A percentile compares a stretch with the other conserved stretches of the same genome.
These are phyloP conservation scores for Drosophila helvetica DNA, from an alignment of 2,888 invertebrate genomes.

Conservation along the genomic window DNA sequence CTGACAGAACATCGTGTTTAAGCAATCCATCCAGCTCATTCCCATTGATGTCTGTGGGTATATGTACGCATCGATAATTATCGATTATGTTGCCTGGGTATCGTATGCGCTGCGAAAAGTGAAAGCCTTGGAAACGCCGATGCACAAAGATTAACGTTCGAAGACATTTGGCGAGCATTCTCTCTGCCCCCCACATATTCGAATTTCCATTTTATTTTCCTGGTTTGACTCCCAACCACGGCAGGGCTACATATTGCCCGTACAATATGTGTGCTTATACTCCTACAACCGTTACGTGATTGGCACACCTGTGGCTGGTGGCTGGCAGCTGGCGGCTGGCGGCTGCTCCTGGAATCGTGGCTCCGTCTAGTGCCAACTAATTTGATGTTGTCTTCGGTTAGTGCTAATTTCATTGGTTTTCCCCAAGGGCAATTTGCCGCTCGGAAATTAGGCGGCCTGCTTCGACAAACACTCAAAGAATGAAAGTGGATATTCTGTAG, in stretches of 20 bases:
- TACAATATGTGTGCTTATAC: too few relatives aligned
- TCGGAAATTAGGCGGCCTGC: too few relatives aligned
- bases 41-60: neutral
- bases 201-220: neutral
- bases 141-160: neutral
- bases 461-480: neutral
- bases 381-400: neutral
- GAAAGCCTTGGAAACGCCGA: neutral
- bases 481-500: neutral
- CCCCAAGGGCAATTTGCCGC: too few relatives aligned
- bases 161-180: neutral
- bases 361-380: neutral
- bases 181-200: too few relatives aligned
- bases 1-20: neutral
- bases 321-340: neutral
- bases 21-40: neutral
- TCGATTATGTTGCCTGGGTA: neutral
- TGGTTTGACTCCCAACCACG: neutral
- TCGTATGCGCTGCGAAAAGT: neutral
- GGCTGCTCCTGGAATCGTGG: neutral
- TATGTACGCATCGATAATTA: neutral
- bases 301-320: neutral
- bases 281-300: neutral
- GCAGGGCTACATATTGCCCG: neutral
- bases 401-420: neutral